Base-by-base conservation (phyloP, 2,888 invertebrate species). In the Lochmaea crataegi region DNA sequence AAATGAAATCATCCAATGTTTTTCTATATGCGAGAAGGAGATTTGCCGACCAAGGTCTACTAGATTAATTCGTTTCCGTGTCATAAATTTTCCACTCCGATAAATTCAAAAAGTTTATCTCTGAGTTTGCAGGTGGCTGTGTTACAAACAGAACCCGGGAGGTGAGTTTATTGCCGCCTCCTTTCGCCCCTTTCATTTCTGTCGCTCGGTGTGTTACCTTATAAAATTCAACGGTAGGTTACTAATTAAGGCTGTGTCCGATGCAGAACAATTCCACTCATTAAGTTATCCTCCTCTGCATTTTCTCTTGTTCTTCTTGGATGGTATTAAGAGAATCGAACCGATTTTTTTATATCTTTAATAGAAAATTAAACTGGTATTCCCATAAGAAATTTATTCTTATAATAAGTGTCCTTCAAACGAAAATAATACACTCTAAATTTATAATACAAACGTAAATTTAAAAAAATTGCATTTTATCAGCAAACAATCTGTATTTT, bases 251-350 rank as follows among this genome's bases (percentile, higher is more conserved):
- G 75, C 80, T 79, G 81, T 81, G 82, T 82, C 83, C 78, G 79
- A 80, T 81, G 78, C 81, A 81, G 83, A 83, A 82, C 83, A 83
- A 82, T 82, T 78, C 81, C 78, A 82, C 79, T 81, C 82, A 82
- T 83, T 82, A 81, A 81, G 2, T 53, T 53, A 18, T 9, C 18
- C 53, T 16, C 9, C 53, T 11, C 9, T 16, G 18, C 53, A 18
- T 53, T 16, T 53, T 53, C 53, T 53, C 16, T 18, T 18, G n/a
- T n/a, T n/a, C 2, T 53, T 53, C 53, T 53, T 18, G 9, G 16
- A 53, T n/a, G 2, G 10, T 53, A 10, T 53, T 53, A 53, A 53
- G 53, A 53, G 16, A 11, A 16, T 18, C 9, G 18, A 18, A 16
- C 45, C 6, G 9, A 3, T 18, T 2, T 2, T 53, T 53, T 18